Conservation (phyloP, 2,888 invertebrate genomes). For the Orthosia gothica region DNA sequence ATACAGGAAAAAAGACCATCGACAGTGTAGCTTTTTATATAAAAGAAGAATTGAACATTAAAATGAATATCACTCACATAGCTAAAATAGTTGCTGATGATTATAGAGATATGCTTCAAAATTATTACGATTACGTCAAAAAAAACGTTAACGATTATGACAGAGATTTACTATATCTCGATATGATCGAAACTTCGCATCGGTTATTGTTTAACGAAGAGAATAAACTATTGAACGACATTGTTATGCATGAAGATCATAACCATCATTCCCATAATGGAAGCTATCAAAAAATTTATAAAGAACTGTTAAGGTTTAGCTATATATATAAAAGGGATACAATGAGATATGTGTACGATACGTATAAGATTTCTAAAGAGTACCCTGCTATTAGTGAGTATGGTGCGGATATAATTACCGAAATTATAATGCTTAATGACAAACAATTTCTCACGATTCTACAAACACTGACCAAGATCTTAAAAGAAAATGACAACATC, state of each 20-base stretch:
- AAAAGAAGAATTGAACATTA: slow-evolving; percentile 18
- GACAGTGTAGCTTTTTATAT: slow-evolving; percentile 17
- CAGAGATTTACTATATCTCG: slow-evolving; percentile 67
- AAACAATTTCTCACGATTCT: slow-evolving; percentile 61
- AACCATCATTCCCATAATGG: neutral
- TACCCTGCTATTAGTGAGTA: slow-evolving; percentile 75
- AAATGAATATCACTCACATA: slow-evolving; percentile 16
- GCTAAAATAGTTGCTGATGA: slow-evolving; percentile 18
- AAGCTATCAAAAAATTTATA: slow-evolving; percentile 9
- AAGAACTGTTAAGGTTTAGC: slow-evolving; percentile 54
- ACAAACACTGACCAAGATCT: slow-evolving; percentile 30
- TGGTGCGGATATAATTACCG: slow-evolving; percentile 68
- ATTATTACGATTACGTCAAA: slow-evolving; percentile 39
- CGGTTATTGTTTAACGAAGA: slow-evolving; percentile 55
- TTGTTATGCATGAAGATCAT: slow-evolving; percentile 34
- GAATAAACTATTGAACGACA: slow-evolving; percentile 58
- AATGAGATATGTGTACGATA: slow-evolving; percentile 68
- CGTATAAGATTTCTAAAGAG: slow-evolving; percentile 69
- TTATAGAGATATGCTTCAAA: slow-evolving; percentile 31
- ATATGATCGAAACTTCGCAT: slow-evolving; percentile 67
- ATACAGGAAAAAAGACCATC: slow-evolving; percentile 25
- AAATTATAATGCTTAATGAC: slow-evolving; percentile 69
- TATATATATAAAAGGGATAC: slow-evolving; percentile 67
- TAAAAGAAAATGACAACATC: slow-evolving; percentile 54
- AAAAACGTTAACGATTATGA: slow-evolving; percentile 29